Conservation (phyloP, 2,888 invertebrate genomes). For the Papilio demoleus region DNA sequence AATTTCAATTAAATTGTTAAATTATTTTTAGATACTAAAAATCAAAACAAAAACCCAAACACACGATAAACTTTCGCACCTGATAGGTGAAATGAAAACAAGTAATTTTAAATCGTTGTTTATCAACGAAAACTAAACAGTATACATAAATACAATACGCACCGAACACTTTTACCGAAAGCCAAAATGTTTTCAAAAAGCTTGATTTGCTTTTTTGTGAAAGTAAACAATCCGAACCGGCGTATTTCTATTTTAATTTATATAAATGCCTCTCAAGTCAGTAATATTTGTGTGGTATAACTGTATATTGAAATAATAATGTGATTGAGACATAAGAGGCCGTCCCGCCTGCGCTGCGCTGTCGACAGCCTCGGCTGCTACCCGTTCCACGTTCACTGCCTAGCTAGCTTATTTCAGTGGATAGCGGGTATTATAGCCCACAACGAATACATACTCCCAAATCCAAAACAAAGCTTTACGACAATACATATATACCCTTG, state of each 20-base stretch:
- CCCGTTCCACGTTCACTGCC: slow-evolving; percentile 58
- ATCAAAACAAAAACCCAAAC: slow-evolving; percentile 37
- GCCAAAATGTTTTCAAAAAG: slow-evolving; percentile 9
- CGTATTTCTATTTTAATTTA: slow-evolving; percentile 45
- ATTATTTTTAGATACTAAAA: slow-evolving; percentile 10
- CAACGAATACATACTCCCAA: slow-evolving; percentile 51
- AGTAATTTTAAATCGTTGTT: slow-evolving; percentile 7
- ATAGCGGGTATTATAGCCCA: slow-evolving; percentile 62
- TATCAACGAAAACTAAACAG: background rate
- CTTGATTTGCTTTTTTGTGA: slow-evolving; percentile 17
- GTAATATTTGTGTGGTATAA: slow-evolving; percentile 24
- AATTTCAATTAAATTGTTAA: slow-evolving; percentile 26
- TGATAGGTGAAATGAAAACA: slow-evolving; percentile 44
- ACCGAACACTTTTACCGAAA: slow-evolving; percentile 6
- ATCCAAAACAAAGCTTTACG: slow-evolving; percentile 23
- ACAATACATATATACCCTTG: slow-evolving; percentile 42
- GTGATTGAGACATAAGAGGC: slow-evolving; percentile 49
- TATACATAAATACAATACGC: background rate
- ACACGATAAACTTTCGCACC: slow-evolving; percentile 45
- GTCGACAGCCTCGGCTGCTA: slow-evolving; percentile 64
- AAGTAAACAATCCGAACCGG: slow-evolving; percentile 68
- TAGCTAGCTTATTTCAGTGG: slow-evolving; percentile 71
- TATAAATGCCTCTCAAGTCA: background rate
- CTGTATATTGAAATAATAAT: slow-evolving; percentile 33
- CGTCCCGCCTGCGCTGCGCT: slow-evolving; percentile 54